A percentile compares a stretch with the other conserved stretches of the same genome.
phyloP scores from a whole-genome alignment of 2,113 vertebrate species.

The Holacanthus passer region DNA sequence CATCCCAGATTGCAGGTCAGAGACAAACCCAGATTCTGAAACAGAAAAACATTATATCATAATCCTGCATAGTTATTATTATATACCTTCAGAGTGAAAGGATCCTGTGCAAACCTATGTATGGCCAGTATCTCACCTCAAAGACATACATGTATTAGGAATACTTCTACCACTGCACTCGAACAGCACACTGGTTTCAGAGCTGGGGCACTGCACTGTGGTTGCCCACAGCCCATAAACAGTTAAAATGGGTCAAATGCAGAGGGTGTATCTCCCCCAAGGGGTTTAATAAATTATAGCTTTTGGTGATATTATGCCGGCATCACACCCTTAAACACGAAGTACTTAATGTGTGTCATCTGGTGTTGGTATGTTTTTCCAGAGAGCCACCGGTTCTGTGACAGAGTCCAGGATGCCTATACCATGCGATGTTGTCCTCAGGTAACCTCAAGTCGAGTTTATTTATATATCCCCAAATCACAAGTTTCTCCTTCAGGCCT shows the following conservation, averaged over 20 bases:
- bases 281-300: slow-evolving; percentile 15
- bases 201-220: slow-evolving; percentile 1
- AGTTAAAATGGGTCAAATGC: not conserved
- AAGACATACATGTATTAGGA: not conserved
- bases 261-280: not conserved
- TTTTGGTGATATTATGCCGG: not conserved
- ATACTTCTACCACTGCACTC: not conserved
- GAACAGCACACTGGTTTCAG: slow-evolving; percentile 7
- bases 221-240: slow-evolving; percentile 11
- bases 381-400: slow-evolving; percentile 98
- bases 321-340: not conserved
- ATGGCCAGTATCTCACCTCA: not conserved
- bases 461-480: slow-evolving; percentile 18
- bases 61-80: not conserved
- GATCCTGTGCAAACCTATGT: not conserved
- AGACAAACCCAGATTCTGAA: not conserved
- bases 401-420: slow-evolving; percentile 96
- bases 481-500: slow-evolving; percentile 3
- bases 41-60: not conserved
- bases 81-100: not conserved
- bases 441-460: slow-evolving; percentile 81
- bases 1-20: slow-evolving; percentile 97
- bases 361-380: slow-evolving; percentile 51
- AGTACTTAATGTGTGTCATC: slow-evolving; percentile 18
- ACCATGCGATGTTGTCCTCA: slow-evolving; percentile 98